Conservation (phyloP, 1,140 invertebrate species). For the Micrasema longulum region DNA sequence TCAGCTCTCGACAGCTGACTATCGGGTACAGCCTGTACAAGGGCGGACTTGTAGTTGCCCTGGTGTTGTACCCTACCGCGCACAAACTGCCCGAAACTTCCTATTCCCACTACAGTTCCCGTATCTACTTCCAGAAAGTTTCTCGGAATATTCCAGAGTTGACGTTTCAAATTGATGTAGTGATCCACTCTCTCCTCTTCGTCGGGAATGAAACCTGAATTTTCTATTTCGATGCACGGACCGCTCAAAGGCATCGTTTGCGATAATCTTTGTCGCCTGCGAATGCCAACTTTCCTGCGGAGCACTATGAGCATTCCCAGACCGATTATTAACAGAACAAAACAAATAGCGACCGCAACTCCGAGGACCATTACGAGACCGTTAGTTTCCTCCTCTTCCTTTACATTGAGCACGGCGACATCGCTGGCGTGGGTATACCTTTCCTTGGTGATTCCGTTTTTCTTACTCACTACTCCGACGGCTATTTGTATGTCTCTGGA, state of each 20-base stretch:
- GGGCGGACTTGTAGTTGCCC: slow-evolving; percentile 58
- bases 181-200: slow-evolving; percentile 77
- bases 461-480: slow-evolving; percentile 78
- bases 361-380: slow-evolving; percentile 64
- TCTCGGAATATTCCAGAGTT: slow-evolving; percentile 79
- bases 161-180: slow-evolving; percentile 79
- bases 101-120: slow-evolving; percentile 75
- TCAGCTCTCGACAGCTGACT: slow-evolving; percentile 71
- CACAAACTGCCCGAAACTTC: slow-evolving; percentile 81
- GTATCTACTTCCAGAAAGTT: slow-evolving; percentile 77
- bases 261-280: slow-evolving; percentile 61
- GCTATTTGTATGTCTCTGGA: slow-evolving; percentile 77
- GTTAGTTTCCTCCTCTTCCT: slow-evolving; percentile 61
- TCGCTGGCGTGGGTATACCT: slow-evolving; percentile 74
- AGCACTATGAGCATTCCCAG: slow-evolving; percentile 64
- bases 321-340: slow-evolving; percentile 63
- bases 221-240: slow-evolving; percentile 70
- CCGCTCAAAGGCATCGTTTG: slow-evolving; percentile 67
- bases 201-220: slow-evolving; percentile 79
- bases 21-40: slow-evolving; percentile 68
- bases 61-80: slow-evolving; percentile 74
- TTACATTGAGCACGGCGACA: slow-evolving; percentile 62
- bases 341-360: slow-evolving; percentile 64
- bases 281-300: slow-evolving; percentile 58
- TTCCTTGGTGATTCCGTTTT: slow-evolving; percentile 73